phyloP scores from a whole-genome alignment of 1,140 invertebrate genomes.

The Cherax quadricarinatus region DNA sequence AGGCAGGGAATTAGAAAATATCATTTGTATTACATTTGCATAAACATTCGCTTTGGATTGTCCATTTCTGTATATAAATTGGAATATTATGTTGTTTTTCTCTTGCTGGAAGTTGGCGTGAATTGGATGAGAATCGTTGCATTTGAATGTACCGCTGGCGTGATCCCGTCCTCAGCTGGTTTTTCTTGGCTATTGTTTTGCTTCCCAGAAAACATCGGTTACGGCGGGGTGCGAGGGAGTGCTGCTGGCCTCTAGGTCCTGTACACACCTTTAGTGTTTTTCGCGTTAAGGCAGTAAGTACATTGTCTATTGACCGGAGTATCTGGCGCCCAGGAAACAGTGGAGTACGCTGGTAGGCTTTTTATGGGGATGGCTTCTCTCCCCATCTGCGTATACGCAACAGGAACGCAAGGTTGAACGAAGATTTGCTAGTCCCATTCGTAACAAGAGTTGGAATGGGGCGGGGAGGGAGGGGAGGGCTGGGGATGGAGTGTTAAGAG shows the following conservation, averaged over 20 bases:
- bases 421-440: neutral
- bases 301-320: no score
- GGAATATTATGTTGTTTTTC: slow-evolving; percentile 71
- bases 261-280: neutral
- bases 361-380: no score
- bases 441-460: slow-evolving; percentile 13
- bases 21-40: slow-evolving; percentile 71
- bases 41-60: slow-evolving; percentile 70
- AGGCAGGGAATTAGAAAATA: slow-evolving; percentile 70
- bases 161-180: slow-evolving; percentile 5
- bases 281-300: no score
- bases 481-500: slow-evolving; percentile 5
- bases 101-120: slow-evolving; percentile 63
- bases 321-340: no score
- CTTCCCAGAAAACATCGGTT: slow-evolving; percentile 52
- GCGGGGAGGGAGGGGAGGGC: no score
- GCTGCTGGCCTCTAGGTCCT: neutral
- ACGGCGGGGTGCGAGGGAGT: neutral
- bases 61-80: slow-evolving; percentile 71
- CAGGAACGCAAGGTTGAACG: neutral
- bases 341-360: no score
- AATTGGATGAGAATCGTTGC: slow-evolving; percentile 70
- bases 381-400: no score
- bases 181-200: slow-evolving; percentile 1
- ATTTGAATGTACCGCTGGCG: slow-evolving; percentile 62